phyloP scores from a whole-genome alignment of 2,113 vertebrate genomes.

The Apteryx owenii region DNA sequence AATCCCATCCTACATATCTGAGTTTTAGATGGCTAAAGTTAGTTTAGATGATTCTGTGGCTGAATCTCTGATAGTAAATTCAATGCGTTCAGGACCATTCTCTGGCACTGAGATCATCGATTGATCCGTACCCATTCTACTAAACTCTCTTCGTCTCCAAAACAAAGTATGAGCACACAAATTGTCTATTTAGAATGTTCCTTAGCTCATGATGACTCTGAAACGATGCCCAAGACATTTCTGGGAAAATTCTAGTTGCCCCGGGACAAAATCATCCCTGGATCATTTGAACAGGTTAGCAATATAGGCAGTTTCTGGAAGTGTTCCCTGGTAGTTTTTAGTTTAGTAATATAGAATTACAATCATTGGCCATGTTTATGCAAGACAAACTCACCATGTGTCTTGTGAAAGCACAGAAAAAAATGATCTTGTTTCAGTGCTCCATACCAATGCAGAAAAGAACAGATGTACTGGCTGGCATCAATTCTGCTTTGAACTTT shows the following conservation, averaged over 20 bases:
- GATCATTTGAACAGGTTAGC: background rate
- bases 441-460: background rate
- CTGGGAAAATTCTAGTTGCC: background rate
- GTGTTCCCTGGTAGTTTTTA: background rate
- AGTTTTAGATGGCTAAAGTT: background rate
- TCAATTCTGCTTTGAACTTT: background rate
- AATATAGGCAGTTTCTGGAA: background rate
- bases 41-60: background rate
- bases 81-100: background rate
- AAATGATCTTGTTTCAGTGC: background rate
- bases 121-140: background rate
- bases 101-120: background rate
- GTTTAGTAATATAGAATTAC: background rate
- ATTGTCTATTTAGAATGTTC: background rate
- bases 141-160: background rate
- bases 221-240: background rate
- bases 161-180: background rate
- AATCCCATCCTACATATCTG: background rate
- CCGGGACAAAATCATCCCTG: background rate
- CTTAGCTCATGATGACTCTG: background rate
- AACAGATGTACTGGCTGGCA: background rate
- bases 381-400: background rate
- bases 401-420: background rate
- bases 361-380: background rate
- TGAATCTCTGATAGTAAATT: background rate